phyloP scores from a whole-genome alignment of 2,797 vertebrate genomes.

The Chaetophractus vellerosus region DNA sequence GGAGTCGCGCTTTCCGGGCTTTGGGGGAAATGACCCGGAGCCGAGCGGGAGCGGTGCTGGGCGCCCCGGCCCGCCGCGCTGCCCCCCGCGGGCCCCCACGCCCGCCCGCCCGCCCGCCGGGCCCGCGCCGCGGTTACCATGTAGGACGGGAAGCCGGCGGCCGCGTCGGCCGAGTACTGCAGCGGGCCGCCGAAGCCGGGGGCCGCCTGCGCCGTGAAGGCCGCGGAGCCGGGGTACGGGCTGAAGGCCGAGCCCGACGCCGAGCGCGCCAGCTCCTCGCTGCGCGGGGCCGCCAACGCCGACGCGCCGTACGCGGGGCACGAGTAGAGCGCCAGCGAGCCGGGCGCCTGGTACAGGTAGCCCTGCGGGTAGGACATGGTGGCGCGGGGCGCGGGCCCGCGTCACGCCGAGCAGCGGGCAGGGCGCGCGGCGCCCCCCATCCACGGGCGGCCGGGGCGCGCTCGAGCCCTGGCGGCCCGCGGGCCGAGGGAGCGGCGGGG shows the following conservation, averaged over 20 bases:
- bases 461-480: slow-evolving; percentile 63
- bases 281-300: slow-evolving; percentile 96
- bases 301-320: slow-evolving; percentile 98
- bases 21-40: not conserved
- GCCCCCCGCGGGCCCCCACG: not conserved
- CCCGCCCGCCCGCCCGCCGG: not conserved
- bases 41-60: not conserved
- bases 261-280: slow-evolving; percentile 96
- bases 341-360: slow-evolving; percentile 99
- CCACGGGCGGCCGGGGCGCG: slow-evolving; percentile 85
- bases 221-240: slow-evolving; percentile 98
- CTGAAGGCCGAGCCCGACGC: slow-evolving; percentile 98
- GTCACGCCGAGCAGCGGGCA: slow-evolving; percentile 87
- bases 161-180: slow-evolving; percentile 96
- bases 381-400: slow-evolving; percentile 87
- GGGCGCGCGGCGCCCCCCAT: slow-evolving; percentile 87
- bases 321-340: slow-evolving; percentile 98
- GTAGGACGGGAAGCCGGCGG: slow-evolving; percentile 97
- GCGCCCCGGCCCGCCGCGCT: not conserved
- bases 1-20: not conserved
- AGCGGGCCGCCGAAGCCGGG: slow-evolving; percentile 97
- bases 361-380: slow-evolving; percentile 99
- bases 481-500: slow-evolving; percentile 42
- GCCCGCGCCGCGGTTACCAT: slow-evolving; percentile 93
- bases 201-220: slow-evolving; percentile 95